Base-by-base conservation (phyloP, 2,797 vertebrate species). In the Nannoperca australis region DNA sequence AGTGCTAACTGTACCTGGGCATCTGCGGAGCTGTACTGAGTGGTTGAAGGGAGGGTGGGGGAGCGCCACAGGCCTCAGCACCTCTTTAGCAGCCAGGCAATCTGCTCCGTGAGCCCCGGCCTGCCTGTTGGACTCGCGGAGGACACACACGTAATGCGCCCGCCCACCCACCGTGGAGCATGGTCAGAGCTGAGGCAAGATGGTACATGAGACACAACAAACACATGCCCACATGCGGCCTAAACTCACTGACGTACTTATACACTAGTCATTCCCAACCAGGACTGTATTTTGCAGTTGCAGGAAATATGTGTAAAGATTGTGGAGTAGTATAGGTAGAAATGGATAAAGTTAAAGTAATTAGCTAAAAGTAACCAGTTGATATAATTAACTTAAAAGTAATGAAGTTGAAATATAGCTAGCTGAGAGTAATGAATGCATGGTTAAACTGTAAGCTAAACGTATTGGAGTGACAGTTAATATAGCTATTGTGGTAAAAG, bases 1-100 rank as follows among this genome's bases (percentile, higher is more conserved):
- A 82, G 89, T 76, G 73, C 85, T 89, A 72, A 80, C 86, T 87
- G 88, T 93, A 95, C 93, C 94, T 94, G 93, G 90, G 93, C 93
- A 93, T 94, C 90, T 93, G 94, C 65, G 91, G 84, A 78, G 89
- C 91, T 86, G 89, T 73, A 73, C 84, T 85, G 91, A 86, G 93
- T 54, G 71, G 84, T 83, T 73, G 82, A 65, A 62, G 73, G 85
- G 79, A 70, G 86, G 83, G 78, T 51, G 56, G 78, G 69, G 34
- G 61, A 30, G 85, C 84, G 59, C 88, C 71, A 51, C 76, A 85
- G 89, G 92, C 86, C 86, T 71, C 86, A 42, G 79, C 90, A 89
- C 90, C 93, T 95, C 93, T 95, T 94, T 94, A 94, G 94, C 90
- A 81, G 95, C 94, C 94, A 95, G 92, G 84, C 95, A 95, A 95